These are phyloP conservation scores for Rhizoglyphus robini DNA, from an alignment of 1,140 invertebrate genomes.

Conservation along the genomic window DNA sequence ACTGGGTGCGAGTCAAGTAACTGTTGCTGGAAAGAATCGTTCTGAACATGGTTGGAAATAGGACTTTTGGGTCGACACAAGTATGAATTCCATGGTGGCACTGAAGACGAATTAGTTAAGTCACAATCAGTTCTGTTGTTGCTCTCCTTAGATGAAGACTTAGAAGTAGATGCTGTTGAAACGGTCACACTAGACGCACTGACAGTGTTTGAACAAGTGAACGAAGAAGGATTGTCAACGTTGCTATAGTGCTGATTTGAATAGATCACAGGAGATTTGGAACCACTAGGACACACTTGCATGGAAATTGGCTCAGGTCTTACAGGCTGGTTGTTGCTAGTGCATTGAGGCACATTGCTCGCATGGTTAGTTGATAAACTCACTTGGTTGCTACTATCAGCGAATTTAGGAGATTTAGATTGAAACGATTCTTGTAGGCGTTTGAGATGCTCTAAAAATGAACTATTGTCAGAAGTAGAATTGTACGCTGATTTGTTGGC, in stretches of 20 bases:
- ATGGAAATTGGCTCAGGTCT: background rate
- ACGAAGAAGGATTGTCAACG: background rate
- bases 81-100: no score
- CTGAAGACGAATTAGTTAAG: background rate
- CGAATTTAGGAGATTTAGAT: no score
- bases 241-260: background rate
- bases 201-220: background rate
- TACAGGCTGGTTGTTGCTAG: background rate
- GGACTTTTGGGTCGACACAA: no score
- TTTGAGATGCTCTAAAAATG: constrained; percentile 1
- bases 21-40: no score
- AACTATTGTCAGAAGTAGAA: background rate
- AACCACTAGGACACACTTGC: background rate
- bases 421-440: background rate
- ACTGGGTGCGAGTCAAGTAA: no score
- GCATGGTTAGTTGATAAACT: background rate
- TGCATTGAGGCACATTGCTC: no score
- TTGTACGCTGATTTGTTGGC: background rate
- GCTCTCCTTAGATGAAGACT: no score
- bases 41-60: no score
- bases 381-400: background rate
- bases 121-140: background rate
- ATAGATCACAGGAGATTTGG: constrained; percentile 1
- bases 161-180: no score
- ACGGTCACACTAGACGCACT: background rate